Percentiles rank a stretch among this genome's conserved stretches.
phyloP scores from a whole-genome alignment of 2,797 vertebrate species.

The Helostoma temminkii region DNA sequence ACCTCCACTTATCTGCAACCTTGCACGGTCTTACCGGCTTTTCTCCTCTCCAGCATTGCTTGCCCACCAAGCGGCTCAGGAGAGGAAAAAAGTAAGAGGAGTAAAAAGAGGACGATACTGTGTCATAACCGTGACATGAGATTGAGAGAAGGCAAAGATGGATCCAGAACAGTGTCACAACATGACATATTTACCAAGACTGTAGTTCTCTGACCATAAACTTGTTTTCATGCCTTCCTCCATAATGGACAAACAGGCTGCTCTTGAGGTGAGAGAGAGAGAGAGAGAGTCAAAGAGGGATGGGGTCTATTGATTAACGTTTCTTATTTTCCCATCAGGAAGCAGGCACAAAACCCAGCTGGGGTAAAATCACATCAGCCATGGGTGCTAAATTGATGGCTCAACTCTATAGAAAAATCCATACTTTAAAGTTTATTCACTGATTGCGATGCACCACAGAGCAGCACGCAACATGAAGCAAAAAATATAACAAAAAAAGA shows the following conservation, averaged over 20 bases:
- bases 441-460: constrained; percentile 42
- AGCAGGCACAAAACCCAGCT: constrained; percentile 46
- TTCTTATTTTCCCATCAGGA: constrained; percentile 66
- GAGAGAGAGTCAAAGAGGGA: constrained; percentile 6
- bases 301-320: constrained; percentile 68
- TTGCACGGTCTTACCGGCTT: constrained; percentile 41
- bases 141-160: constrained; percentile 22
- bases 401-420: constrained; percentile 64
- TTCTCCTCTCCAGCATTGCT: constrained; percentile 44
- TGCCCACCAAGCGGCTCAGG: constrained; percentile 23
- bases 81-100: constrained; percentile 11
- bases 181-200: constrained; percentile 33
- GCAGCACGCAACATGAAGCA: constrained; percentile 25
- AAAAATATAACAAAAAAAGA: constrained; percentile 15
- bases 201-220: constrained; percentile 7
- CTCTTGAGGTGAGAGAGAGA: constrained; percentile 35
- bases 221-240: constrained; percentile 11
- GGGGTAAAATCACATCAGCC: constrained; percentile 67
- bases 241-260: background rate
- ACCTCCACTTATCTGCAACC: constrained; percentile 69
- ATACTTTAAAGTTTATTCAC: constrained; percentile 62
- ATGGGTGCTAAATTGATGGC: constrained; percentile 61
- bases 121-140: background rate
- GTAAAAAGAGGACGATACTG: background rate
- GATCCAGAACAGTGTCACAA: constrained; percentile 9